A percentile compares a stretch with the other conserved stretches of the same genome.
phyloP scores from a whole-genome alignment of 2,888 invertebrate species.

The Salpingus planirostris region DNA sequence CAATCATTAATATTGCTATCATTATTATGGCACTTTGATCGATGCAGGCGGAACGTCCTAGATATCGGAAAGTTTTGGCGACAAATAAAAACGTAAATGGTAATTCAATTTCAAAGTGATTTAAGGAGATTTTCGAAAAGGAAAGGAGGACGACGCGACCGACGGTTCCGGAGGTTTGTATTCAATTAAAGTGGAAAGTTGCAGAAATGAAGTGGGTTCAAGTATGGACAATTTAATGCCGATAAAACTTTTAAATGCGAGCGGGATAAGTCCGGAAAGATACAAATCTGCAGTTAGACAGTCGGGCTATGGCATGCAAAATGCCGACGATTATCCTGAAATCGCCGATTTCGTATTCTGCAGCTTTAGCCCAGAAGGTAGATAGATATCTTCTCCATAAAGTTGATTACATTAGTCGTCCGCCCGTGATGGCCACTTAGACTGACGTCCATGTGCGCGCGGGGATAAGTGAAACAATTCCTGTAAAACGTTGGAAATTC shows the following conservation, averaged over 20 bases:
- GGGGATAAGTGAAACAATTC: constrained; percentile 16
- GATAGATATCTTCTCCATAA: constrained; percentile 25
- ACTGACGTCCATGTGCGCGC: constrained; percentile 19
- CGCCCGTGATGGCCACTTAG: constrained; percentile 21
- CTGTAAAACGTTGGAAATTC: constrained; percentile 8
- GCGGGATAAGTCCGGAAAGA: constrained; percentile 17
- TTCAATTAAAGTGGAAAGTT: not conserved
- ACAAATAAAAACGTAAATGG: no score
- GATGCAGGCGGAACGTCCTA: no score
- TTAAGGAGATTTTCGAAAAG: no score
- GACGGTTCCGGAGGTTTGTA: not conserved
- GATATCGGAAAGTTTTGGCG: no score
- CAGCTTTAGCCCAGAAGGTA: constrained; percentile 19
- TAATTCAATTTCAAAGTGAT: no score
- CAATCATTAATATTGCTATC: no score
- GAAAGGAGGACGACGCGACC: no score
- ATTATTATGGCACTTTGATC: no score
- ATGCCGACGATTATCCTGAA: constrained; percentile 22
- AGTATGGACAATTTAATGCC: constrained; percentile 12
- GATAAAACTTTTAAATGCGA: constrained; percentile 17
- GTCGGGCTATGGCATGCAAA: constrained; percentile 19
- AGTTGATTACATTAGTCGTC: constrained; percentile 26
- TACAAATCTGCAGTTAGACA: constrained; percentile 21
- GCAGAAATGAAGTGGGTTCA: constrained; percentile 4
- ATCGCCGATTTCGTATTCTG: constrained; percentile 25